These are phyloP conservation scores for Xanthia togata DNA, from an alignment of 2,888 invertebrate species.

Conservation along the genomic window DNA sequence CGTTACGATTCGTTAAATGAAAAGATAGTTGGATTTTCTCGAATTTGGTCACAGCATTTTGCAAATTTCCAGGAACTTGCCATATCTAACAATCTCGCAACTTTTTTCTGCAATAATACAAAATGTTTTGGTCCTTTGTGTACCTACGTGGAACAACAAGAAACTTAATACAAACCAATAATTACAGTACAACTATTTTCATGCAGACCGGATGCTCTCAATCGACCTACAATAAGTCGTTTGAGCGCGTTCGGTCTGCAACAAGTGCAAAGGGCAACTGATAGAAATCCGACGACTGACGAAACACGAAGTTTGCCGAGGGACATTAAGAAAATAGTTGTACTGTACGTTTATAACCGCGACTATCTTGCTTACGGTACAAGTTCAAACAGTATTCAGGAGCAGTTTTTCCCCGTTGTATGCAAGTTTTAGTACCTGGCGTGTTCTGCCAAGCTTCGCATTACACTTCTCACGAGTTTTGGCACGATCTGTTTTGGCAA, in stretches of 20 bases:
- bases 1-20: not conserved
- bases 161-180: not conserved
- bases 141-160: not conserved
- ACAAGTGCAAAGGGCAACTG: no score
- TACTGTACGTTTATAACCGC: not conserved
- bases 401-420: conserved; percentile 13
- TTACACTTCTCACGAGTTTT: conserved; percentile 54
- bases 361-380: conserved; percentile 1
- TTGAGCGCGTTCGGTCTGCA: no score
- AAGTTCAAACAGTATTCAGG: not conserved
- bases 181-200: no score
- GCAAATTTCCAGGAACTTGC: not conserved
- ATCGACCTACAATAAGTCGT: no score
- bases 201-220: no score
- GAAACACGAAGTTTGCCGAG: no score
- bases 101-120: not conserved
- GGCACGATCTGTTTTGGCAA: conserved; percentile 59
- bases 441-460: conserved; percentile 52
- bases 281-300: no score
- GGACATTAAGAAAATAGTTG: no score
- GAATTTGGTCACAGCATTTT: not conserved
- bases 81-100: not conserved
- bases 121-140: not conserved
- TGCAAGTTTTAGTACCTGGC: conserved; percentile 57
- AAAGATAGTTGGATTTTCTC: not conserved